phyloP scores from a whole-genome alignment of 2,888 invertebrate species.

The Phanerotoma sp. region DNA sequence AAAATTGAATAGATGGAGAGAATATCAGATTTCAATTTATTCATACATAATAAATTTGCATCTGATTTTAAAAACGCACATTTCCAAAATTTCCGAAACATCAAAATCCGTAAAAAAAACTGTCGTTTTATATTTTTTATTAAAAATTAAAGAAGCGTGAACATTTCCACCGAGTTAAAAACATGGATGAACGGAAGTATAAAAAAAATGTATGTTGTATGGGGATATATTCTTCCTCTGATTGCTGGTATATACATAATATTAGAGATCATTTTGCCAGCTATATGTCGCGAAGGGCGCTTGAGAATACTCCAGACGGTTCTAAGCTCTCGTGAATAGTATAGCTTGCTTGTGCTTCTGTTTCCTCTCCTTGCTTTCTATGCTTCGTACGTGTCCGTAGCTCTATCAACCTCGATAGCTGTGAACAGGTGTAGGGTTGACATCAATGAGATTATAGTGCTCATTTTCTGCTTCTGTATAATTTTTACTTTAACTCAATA shows the following conservation, averaged over 20 bases:
- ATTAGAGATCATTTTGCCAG: background rate
- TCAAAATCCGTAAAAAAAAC: no score
- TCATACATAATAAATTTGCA: no score
- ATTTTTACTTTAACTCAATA: no score
- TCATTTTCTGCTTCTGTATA: background rate
- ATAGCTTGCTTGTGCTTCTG: constrained; percentile 13
- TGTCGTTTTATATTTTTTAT: no score
- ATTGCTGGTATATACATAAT: background rate
- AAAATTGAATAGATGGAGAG: no score
- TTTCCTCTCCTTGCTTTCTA: background rate
- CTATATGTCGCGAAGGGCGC: constrained; percentile 18
- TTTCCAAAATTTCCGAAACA: no score
- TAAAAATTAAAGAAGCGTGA: no score
- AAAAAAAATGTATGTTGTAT: no score
- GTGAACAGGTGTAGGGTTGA: constrained; percentile 4
- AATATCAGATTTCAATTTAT: no score
- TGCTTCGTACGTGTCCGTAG: constrained; percentile 12
- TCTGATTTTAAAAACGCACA: no score
- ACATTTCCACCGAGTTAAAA: no score
- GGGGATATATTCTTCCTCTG: background rate
- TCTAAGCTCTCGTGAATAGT: constrained; percentile 37
- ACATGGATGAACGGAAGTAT: no score
- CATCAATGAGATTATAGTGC: background rate
- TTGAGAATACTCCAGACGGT: constrained; percentile 34
- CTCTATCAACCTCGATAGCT: constrained; percentile 37